Evolutionary conservation across 2,888 invertebrate genomes (phyloP), one percentile per base, ranked within the genome.

Genomic region (Alentia gelatinosa): DNA sequence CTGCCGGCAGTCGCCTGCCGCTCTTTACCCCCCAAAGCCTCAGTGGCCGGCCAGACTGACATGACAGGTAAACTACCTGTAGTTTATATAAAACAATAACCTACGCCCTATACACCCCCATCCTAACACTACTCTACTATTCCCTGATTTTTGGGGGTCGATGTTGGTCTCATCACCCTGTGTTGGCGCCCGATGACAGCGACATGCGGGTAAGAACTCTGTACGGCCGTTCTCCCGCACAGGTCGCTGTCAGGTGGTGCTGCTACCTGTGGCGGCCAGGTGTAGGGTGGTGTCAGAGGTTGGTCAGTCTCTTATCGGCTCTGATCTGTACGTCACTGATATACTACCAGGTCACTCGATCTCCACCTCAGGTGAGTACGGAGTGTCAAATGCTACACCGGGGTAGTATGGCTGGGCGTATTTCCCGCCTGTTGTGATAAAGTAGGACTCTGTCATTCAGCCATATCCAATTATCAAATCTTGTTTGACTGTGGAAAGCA

Each of bases 21-120:
- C 68, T 68, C 4, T 4, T 1, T 30, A 26, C 26, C n/a, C 26
- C 68, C 68, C 26, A 26, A 26, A 68, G 47, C 47, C 47, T 47
- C 47, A 47, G 47, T n/a, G 47, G 47, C 47, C 47, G 68, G 68
- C 30, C 12, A 30, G 23, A n/a, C 5, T 56, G 19, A 19, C n/a
- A 12, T 30, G 68, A 68, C 68, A 68, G 68, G 68, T 68, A 68
- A 68, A 68, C 68, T 19, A 68, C 68, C 68, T 68, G 68, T 68
- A 30, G n/a, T 68, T 30, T 68, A 9, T 68, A 68, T 68, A 68
- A 68, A 68, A 68, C 68, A 68, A 68, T 68, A 30, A n/a, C 68
- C 56, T 56, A n/a, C 56, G 56, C 56, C 56, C 1, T n/a, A n/a
- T 56, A 56, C n/a, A 56, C 56, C 56, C 56, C 56, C 5, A 56